Base-by-base conservation (phyloP, 2,113 vertebrate genomes). In the Carassius auratus region DNA sequence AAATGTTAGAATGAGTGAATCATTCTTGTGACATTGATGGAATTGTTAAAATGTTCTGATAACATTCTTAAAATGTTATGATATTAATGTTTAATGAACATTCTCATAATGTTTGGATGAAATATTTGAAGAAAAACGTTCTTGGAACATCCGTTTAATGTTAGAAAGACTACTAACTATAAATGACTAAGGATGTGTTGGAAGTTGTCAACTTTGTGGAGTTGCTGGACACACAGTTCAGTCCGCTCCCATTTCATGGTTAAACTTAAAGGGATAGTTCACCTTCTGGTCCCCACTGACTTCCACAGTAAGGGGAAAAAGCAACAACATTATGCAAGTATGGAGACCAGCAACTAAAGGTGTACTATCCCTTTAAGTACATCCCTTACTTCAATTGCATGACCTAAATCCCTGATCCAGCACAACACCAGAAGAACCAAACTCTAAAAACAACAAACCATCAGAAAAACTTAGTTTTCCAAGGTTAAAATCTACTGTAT, bases 401-500 rank as follows among this genome's bases (percentile, higher is more conserved):
- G 19, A 10, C 19, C 10, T 71, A 21, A 42, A 71, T 71, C 66
- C 30, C 68, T 5, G 5, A 5, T 50, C 2, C n/a, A 26, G 38
- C 42, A 50, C 38, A 23, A 26, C 1, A 75, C 12, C 42, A 75
- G 26, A 77, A 55, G 0, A 76, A 57, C 4, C 57, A 61, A 61
- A 61, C 19, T n/a, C 8, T n/a, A 3, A 61, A 61, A 52, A 21
- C 71, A 38, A 19, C 48, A 77, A 12, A 8, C 26, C 45, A 30
- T 42, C 30, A 73, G 15, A 8, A 48, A 23, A 50, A 26, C 82
- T 90, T 84, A 86, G 80, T 33, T 82, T 82, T 88, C 57, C 76
- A 81, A 76, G 84, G 87, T 80, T 21, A 7, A 81, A 87, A 86
- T 87, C 84, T 87, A 88, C 69, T 19, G 84, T 85, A 82, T 75